Evolutionary conservation across 2,888 invertebrate genomes (phyloP), one percentile per base, ranked within the genome.

Genomic region (Eupeodes luniger): DNA sequence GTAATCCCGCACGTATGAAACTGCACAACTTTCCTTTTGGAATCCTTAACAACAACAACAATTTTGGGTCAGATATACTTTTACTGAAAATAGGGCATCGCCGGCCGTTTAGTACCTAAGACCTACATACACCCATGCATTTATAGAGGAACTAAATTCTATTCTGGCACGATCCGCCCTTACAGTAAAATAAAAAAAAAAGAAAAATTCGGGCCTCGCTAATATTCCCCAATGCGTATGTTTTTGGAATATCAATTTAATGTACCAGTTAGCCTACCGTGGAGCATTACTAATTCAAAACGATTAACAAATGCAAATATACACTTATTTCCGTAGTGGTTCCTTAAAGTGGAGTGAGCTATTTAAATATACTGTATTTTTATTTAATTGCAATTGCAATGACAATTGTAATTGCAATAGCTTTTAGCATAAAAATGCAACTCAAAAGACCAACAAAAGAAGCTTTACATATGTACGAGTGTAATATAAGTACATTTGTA

Each of bases 241-340:
- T 83, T 80, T 77, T 40, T 44, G 47, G 64, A 77, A 77, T 77
- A 78, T 78, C 81, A 78, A 85, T 85, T 80, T 59, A 88, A 44
- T 74, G 81, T 81, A 84, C 61, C 40, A 40, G 40, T 0, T 81
- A 66, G 47, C 81, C 77, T 12, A 53, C 12, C 16, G 34, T 61
- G 9, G 34, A 49, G 74, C 75, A 88, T 84, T 74, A 75, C 77
- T 78, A 78, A 84, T 84, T 87, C 77, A 74, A 77, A 84, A 75
- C 78, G 77, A 78, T 88, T 81, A 88, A 84, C 81, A 59, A 81
- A 85, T 88, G 69, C 62, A 84, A 84, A 88, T 40, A 88, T 40
- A 40, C 80, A 77, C 47, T 7, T 7, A 70, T 59, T 27, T 19
- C 19, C 51, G 57, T 57, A 2, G n/a, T n/a, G 2, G 12, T 16